Percentiles rank a stretch among this genome's conserved stretches.
These are phyloP conservation scores for Ichneumoninae sp. DNA, from an alignment of 2,888 invertebrate genomes.

Conservation along the genomic window DNA sequence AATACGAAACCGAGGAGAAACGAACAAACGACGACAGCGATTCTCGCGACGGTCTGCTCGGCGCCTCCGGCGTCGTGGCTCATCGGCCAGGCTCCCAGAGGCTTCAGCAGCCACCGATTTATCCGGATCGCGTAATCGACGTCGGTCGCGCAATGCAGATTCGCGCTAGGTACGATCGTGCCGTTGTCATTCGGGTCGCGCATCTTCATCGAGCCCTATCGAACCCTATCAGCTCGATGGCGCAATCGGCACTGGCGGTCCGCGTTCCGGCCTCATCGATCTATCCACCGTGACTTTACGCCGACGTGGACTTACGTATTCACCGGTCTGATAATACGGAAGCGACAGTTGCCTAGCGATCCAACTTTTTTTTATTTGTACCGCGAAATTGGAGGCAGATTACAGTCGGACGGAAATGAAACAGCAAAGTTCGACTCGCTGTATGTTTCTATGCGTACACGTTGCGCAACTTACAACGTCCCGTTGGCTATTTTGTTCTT, in stretches of 20 bases:
- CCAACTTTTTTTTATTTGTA: background rate
- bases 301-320: slow-evolving; percentile 1
- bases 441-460: no score
- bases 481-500: no score
- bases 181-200: background rate
- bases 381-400: background rate
- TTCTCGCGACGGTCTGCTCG: background rate
- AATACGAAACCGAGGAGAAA: slow-evolving; percentile 74
- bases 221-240: slow-evolving; percentile 7
- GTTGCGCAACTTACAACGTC: no score
- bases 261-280: background rate
- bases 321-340: background rate
- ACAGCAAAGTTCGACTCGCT: background rate
- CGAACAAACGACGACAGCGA: slow-evolving; percentile 45
- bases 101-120: slow-evolving; percentile 75
- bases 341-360: background rate
- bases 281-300: background rate
- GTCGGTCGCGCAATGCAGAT: slow-evolving; percentile 36
- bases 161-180: background rate
- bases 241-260: background rate
- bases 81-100: slow-evolving; percentile 77
- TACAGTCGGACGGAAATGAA: background rate
- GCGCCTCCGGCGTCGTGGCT: background rate
- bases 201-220: slow-evolving; percentile 13
- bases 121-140: slow-evolving; percentile 74